phyloP scores from a whole-genome alignment of 1,140 invertebrate species.

The Harlomillsia oculata region DNA sequence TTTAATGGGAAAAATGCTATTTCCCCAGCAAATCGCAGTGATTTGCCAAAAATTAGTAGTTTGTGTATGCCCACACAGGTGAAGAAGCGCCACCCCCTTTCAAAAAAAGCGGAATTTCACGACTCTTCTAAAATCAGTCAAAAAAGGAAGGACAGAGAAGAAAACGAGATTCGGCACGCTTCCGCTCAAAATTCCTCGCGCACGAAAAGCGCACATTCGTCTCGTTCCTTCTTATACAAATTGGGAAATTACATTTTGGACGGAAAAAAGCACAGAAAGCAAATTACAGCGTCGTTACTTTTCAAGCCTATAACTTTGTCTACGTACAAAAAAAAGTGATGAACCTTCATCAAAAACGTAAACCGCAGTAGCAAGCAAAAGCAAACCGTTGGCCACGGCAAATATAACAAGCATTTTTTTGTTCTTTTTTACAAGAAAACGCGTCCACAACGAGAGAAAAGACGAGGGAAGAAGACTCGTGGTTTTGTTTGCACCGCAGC shows the following conservation, averaged over 20 bases:
- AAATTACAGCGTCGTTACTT: no score
- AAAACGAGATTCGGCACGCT: constrained; percentile 15
- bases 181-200: constrained; percentile 2
- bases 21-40: neutral
- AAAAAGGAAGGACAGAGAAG: neutral
- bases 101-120: neutral
- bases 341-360: neutral
- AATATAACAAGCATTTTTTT: neutral
- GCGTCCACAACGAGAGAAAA: neutral
- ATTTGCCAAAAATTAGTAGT: neutral
- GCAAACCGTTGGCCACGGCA: neutral
- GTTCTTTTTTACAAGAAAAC: neutral
- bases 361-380: neutral
- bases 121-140: neutral
- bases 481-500: neutral
- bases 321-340: neutral
- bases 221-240: constrained; percentile 6
- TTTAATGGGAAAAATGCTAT: neutral
- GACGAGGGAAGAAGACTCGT: neutral
- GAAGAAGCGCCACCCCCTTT: neutral
- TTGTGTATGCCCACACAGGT: neutral
- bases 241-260: constrained; percentile 16
- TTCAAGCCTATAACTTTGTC: no score
- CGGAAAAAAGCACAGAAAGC: constrained; percentile 9
- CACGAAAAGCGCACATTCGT: constrained; percentile 6